Evolutionary conservation across 53 echinoderm and acorn worm species (phyloP).

Genomic region (Arbacia lixula): DNA sequence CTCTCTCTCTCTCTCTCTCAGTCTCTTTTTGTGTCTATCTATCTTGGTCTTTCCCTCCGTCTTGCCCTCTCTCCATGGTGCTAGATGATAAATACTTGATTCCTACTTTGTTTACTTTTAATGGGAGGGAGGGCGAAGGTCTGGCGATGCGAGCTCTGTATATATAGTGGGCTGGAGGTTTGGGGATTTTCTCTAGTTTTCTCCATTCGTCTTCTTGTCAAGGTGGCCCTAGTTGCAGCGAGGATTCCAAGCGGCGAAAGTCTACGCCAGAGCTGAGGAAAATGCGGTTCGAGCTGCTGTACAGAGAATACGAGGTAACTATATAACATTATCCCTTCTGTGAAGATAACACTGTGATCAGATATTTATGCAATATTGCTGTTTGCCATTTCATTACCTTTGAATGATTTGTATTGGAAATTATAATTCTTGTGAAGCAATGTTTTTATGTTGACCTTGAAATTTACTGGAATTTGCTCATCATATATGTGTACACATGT

Average conservation of each 20-base stretch:
- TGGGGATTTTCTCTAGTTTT: background rate
- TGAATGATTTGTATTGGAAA: too few relatives aligned
- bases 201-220: background rate
- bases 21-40: background rate
- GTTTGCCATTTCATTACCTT: too few relatives aligned
- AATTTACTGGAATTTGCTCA: too few relatives aligned
- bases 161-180: background rate
- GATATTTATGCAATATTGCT: too few relatives aligned
- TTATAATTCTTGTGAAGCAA: too few relatives aligned
- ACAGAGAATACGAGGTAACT: constrained; percentile 96
- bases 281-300: constrained; percentile 83
- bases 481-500: too few relatives aligned
- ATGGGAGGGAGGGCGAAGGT: constrained; percentile 7
- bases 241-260: constrained; percentile 27
- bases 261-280: constrained; percentile 77
- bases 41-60: background rate
- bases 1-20: background rate
- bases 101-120: constrained; percentile 49
- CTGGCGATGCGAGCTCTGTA: background rate
- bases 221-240: constrained; percentile 59
- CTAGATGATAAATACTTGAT: constrained; percentile 52
- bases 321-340: too few relatives aligned
- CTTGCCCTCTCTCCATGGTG: constrained; percentile 15
- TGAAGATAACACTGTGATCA: too few relatives aligned
- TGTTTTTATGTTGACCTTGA: too few relatives aligned